Evolutionary conservation across 2,797 vertebrate genomes (phyloP).

Genomic region (Cynodonichthys magdalenae): DNA sequence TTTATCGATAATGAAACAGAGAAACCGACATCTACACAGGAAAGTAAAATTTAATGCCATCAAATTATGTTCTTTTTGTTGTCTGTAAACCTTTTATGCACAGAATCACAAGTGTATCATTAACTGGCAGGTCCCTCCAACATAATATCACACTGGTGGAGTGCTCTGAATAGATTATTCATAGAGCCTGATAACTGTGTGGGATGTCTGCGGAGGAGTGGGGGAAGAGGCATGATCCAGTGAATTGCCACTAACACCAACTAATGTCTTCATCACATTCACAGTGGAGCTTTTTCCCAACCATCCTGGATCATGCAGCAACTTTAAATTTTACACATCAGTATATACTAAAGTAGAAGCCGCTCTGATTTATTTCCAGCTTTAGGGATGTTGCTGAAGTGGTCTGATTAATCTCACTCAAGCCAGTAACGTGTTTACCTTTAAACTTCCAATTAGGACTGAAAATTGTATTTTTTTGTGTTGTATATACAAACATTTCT

Average conservation of each 20-base stretch:
- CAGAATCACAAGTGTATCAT: constrained; percentile 65
- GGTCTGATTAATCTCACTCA: background rate
- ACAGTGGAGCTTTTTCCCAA: constrained; percentile 44
- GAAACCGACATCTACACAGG: constrained; percentile 1
- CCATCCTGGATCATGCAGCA: constrained; percentile 15
- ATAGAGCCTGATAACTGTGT: constrained; percentile 69
- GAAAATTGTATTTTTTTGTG: background rate
- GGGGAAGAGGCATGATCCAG: constrained; percentile 50
- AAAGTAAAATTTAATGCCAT: constrained; percentile 19
- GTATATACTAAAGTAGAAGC: constrained; percentile 5
- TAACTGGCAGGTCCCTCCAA: constrained; percentile 62
- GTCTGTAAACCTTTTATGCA: constrained; percentile 52
- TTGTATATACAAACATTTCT: background rate
- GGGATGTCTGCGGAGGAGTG: constrained; percentile 70
- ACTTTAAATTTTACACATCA: constrained; percentile 18
- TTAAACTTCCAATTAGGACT: background rate
- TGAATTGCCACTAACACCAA: constrained; percentile 51
- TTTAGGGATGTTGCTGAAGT: background rate
- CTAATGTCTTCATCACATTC: constrained; percentile 58
- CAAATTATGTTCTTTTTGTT: constrained; percentile 28
- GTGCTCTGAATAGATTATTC: constrained; percentile 74
- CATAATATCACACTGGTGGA: constrained; percentile 63
- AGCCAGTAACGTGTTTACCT: background rate
- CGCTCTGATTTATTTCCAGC: background rate
- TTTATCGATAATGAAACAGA: background rate